Base-by-base conservation (phyloP, 2,888 invertebrate genomes). In the Leucania comma region DNA sequence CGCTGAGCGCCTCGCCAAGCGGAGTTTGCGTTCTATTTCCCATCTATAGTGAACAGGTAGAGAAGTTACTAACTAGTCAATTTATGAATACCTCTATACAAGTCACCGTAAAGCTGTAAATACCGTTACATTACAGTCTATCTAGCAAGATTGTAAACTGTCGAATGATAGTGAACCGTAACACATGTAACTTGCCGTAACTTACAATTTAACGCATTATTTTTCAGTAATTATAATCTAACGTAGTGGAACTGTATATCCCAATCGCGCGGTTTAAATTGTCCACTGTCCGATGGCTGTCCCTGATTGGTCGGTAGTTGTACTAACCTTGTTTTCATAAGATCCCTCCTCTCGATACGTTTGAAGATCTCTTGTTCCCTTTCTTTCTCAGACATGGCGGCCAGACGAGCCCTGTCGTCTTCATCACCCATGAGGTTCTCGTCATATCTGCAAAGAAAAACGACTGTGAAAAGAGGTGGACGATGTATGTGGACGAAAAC, bases 361-460 rank as follows among this genome's bases (percentile, higher is more conserved):
- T 99, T 99, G 92, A 98, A 99, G 84, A 99, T 98, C 93, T 99
- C 99, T 68, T 99, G 99, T 94, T 99, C 99, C 56, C 99, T 96
- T 90, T 99, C 99, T 88, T 99, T 99, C 91, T 99, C 99, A 0
- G 99, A 99, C 97, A 99, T 98, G 77, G 98, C 97, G 17, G 98
- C 99, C 57, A 99, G 95, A 0, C 98, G 96, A 1, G 98, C 98
- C 86, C 98, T 97, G 95, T 99, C 99, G 83, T 99, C 99, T 74
- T 98, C 99, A 92, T 99, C 99, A 0, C 99, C 99, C 98, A 99
- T 99, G 38, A 99, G 96, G 90, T 99, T 98, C 80, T 99, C 99
- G 91, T 99, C 99, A 87, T 98, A 99, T 0, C 96, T 96, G 32
- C 24, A 17, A 14, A 51, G 24, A 24, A 24, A 14, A 6, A 17